Evolutionary conservation across 2,888 invertebrate genomes (phyloP), one percentile per base, ranked within the genome.

Genomic region (Toxonevra muliebris): DNA sequence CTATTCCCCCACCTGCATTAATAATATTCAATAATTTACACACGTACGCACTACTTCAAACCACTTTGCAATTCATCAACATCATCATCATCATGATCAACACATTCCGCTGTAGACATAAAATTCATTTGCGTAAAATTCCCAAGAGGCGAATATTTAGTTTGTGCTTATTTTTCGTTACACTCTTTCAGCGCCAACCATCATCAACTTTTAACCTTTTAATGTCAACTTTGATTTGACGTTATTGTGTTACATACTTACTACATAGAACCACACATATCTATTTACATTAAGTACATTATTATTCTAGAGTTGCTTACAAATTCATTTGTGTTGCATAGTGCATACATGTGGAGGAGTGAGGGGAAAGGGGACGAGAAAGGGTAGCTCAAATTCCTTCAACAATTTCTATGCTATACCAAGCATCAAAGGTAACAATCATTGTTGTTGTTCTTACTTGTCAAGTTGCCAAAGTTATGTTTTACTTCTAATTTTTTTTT

Each of bases 381-480:
- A n/a, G n/a, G n/a, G n/a, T n/a, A n/a, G n/a, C n/a, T n/a, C n/a
- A n/a, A n/a, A n/a, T n/a, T n/a, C n/a, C n/a, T n/a, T n/a, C n/a
- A n/a, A n/a, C n/a, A n/a, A n/a, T n/a, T n/a, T n/a, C n/a, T n/a
- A n/a, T n/a, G n/a, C n/a, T n/a, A 30, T 30, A 30, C 30, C 30
- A 2, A 30, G 30, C 30, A 4, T 30, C 30, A 30, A 30, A 30
- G 30, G 30, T 30, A 30, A 30, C 2, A 30, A 30, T 30, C 30
- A 30, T 30, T 7, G 30, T 30, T 30, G 30, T 30, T 30, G 30
- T 30, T 30, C 7, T 30, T 4, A 7, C 41, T 65, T 70, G 67
- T 67, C 69, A 67, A 60, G 65, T 52, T 68, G 70, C 70, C 70
- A 65, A 70, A 67, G 64, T 52, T 67, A 60, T 66, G 60, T 54